Evolutionary conservation across 1,140 invertebrate species (phyloP), one percentile per base, ranked within the genome.

Genomic region (Heterodera carotae): DNA sequence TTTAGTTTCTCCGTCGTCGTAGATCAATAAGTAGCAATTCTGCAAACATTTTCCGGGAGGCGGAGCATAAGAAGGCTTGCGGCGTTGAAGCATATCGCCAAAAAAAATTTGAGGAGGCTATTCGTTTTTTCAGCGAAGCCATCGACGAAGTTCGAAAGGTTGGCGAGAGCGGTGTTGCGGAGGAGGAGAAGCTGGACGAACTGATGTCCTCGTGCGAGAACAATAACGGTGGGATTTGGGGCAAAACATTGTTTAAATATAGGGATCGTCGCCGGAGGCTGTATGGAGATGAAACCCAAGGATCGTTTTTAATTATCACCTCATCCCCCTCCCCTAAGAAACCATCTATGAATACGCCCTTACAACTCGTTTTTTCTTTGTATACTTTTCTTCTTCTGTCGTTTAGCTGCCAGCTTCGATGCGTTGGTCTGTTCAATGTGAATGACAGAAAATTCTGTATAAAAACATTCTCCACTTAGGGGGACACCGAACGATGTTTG

Each of bases 11-110:
- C 15, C 48, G 48, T 22, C 5, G 48, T 56, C 48, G 69, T 1
- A 53, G 15, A 27, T 22, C 8, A 53, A 31, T 48, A 7, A 12
- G 69, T 5, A 22, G 10, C 7, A 25, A 27, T 22, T 71, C 43
- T 1, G 43, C 6, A 29, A 29, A 6, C 34, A 39, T 71, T 71
- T 5, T 71, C 12, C 31, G 29, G 12, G 29, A 66, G 53, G 71
- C 53, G 31, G 71, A 74, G 2, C 2, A 62, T 12, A 74, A 60
- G 53, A 74, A 74, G 27, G 71, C 71, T 2, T 15, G n/a, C 6
- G 71, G 71, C 31, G 53, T 76, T 76, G 48, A 76, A 31, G 71
- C 62, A 60, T 76, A 29, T 56, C 48, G 62, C 12, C 31, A 76
- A 6, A 70, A 18, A 69, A 18, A n/a, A 15, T 68, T 48, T 64